A percentile compares a stretch with the other conserved stretches of the same genome.
phyloP scores from a whole-genome alignment of 2,888 invertebrate species.

The Spisula solida region DNA sequence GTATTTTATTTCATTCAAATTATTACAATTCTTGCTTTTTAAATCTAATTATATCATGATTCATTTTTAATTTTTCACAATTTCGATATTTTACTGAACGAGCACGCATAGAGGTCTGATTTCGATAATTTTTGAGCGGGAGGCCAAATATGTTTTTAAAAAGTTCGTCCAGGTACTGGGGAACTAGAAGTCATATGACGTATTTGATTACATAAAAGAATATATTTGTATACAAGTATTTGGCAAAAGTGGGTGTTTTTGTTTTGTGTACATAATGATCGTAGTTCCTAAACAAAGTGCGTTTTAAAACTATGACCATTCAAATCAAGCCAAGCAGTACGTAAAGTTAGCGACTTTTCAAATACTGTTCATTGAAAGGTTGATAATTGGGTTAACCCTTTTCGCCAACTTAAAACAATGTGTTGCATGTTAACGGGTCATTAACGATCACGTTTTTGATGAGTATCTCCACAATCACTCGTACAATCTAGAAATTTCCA shows the following conservation, averaged over 20 bases:
- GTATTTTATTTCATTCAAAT: slow-evolving; percentile 39
- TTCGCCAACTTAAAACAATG: slow-evolving; percentile 37
- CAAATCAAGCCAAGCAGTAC: slow-evolving; percentile 28
- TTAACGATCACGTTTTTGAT: slow-evolving; percentile 44
- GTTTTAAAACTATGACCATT: background rate
- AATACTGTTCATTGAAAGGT: slow-evolving; percentile 2
- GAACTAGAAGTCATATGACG: background rate
- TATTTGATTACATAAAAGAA: background rate
- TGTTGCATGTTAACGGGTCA: slow-evolving; percentile 41
- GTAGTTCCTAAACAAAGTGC: background rate
- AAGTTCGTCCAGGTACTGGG: background rate
- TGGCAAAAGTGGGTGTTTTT: background rate
- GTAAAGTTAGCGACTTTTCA: background rate
- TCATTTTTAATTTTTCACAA: background rate
- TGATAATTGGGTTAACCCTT: slow-evolving; percentile 28
- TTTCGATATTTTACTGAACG: background rate
- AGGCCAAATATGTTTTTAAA: background rate
- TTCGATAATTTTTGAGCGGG: no score
- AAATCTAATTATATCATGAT: slow-evolving; percentile 15
- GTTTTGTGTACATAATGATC: background rate
- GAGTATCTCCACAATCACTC: slow-evolving; percentile 37
- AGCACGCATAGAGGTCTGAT: no score
- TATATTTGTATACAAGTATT: background rate
- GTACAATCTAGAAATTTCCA: slow-evolving; percentile 42
- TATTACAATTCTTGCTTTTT: slow-evolving; percentile 6